Conservation (phyloP, 92 coral and sea anemone genomes). For the Palythoa heliodiscus region DNA sequence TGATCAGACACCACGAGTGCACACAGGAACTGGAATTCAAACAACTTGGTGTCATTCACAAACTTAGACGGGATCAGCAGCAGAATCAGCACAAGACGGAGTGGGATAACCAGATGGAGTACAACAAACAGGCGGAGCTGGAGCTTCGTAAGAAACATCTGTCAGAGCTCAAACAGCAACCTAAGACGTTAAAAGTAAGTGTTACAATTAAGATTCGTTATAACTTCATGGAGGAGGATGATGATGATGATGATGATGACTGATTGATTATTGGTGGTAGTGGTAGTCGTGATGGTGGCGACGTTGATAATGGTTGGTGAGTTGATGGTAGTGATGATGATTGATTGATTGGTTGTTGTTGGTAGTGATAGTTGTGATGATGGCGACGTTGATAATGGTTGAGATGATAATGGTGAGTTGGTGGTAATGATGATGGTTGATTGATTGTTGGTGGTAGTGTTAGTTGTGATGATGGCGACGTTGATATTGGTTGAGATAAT, state of each 20-base stretch:
- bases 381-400: background rate
- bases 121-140: constrained; percentile 90
- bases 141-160: constrained; percentile 88
- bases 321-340: background rate
- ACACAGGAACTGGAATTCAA: constrained; percentile 96
- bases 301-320: background rate
- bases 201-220: background rate
- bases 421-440: too few species aligned
- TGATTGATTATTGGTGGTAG: background rate
- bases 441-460: too few species aligned
- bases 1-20: constrained; percentile 96
- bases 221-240: background rate
- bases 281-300: background rate
- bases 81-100: constrained; percentile 95
- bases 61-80: constrained; percentile 93
- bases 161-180: constrained; percentile 94
- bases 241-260: background rate
- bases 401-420: background rate
- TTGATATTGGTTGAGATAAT: too few species aligned
- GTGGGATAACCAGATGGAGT: constrained; percentile 95
- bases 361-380: background rate
- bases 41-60: constrained; percentile 86
- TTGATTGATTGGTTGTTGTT: background rate
- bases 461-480: too few species aligned
- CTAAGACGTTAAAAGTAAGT: constrained; percentile 93